Percentiles rank a stretch among this genome's conserved stretches.
phyloP scores from a whole-genome alignment of 2,113 vertebrate species.

The Dipodomys spectabilis region DNA sequence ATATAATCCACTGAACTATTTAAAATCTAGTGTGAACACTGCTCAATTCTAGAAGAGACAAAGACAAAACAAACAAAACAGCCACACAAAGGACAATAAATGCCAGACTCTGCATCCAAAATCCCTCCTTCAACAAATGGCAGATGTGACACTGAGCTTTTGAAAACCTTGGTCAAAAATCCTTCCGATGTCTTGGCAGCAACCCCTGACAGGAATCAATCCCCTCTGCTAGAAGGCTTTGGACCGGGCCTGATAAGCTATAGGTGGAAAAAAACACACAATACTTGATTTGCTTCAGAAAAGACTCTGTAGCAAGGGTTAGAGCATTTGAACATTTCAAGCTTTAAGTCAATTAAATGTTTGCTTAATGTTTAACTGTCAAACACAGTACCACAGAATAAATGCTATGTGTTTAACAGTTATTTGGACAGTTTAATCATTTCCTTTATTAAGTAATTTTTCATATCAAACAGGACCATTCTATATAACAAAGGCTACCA shows the following conservation, averaged over 20 bases:
- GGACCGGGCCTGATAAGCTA: slow-evolving; percentile 88
- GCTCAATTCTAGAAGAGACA: slow-evolving; percentile 86
- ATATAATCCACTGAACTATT: slow-evolving; percentile 85
- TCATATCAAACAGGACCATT: slow-evolving; percentile 69
- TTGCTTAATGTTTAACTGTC: slow-evolving; percentile 81
- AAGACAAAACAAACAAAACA: slow-evolving; percentile 78
- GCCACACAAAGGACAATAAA: slow-evolving; percentile 85
- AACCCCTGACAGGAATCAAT: slow-evolving; percentile 92
- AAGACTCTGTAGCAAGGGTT: slow-evolving; percentile 92
- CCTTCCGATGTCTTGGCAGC: slow-evolving; percentile 97
- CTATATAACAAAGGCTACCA: slow-evolving; percentile 77
- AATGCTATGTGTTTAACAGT: slow-evolving; percentile 86
- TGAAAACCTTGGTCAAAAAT: slow-evolving; percentile 99
- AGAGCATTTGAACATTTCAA: slow-evolving; percentile 86
- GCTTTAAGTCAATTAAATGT: slow-evolving; percentile 78
- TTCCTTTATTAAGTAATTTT: slow-evolving; percentile 75
- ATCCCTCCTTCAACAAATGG: slow-evolving; percentile 90
- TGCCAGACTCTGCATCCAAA: slow-evolving; percentile 89
- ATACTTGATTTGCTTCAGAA: slow-evolving; percentile 85
- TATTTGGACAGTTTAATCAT: slow-evolving; percentile 76
- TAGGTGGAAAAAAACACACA: slow-evolving; percentile 83
- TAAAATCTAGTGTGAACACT: slow-evolving; percentile 91
- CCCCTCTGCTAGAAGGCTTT: slow-evolving; percentile 91
- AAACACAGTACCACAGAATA: slow-evolving; percentile 83
- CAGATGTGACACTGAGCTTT: slow-evolving; percentile 99